Conservation (phyloP, 2,888 invertebrate species). For the Polia nebulosa region DNA sequence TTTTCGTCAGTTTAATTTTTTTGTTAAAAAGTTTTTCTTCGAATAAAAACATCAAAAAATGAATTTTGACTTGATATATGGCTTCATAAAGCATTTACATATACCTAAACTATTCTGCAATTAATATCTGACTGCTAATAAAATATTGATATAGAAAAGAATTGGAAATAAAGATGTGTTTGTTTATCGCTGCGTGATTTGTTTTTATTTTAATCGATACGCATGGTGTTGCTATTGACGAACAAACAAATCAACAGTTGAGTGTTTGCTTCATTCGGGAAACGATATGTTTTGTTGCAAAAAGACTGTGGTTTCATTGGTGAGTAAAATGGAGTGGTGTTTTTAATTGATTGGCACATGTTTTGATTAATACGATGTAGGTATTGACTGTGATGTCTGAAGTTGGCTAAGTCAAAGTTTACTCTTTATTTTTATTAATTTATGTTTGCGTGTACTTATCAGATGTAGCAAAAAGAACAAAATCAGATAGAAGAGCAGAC, state of each 20-base stretch:
- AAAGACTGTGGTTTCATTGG: constrained; percentile 13
- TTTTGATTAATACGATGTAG: neutral
- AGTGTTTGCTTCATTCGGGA: constrained; percentile 35
- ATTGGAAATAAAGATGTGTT: constrained; percentile 28
- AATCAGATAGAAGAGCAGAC: too few relatives aligned
- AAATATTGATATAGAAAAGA: constrained; percentile 14
- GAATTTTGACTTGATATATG: too few relatives aligned
- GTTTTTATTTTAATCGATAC: constrained; percentile 43
- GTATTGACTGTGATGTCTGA: neutral
- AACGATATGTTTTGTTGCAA: constrained; percentile 20
- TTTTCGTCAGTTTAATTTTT: too few relatives aligned
- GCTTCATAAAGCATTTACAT: too few relatives aligned
- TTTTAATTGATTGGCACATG: constrained; percentile 4
- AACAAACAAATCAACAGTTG: constrained; percentile 38
- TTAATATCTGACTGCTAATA: neutral
- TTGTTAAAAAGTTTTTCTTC: too few relatives aligned
- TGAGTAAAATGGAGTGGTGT: constrained; percentile 14
- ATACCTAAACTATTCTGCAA: too few relatives aligned
- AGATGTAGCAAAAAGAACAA: too few relatives aligned
- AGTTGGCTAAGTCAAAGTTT: neutral
- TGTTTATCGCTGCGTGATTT: constrained; percentile 20
- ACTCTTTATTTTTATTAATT: too few relatives aligned
- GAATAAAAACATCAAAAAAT: too few relatives aligned
- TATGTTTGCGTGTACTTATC: too few relatives aligned
- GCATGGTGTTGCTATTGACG: constrained; percentile 28